Evolutionary conservation across 2,888 invertebrate species (phyloP), one percentile per base, ranked within the genome.

Genomic region (Nomada hirtipes): DNA sequence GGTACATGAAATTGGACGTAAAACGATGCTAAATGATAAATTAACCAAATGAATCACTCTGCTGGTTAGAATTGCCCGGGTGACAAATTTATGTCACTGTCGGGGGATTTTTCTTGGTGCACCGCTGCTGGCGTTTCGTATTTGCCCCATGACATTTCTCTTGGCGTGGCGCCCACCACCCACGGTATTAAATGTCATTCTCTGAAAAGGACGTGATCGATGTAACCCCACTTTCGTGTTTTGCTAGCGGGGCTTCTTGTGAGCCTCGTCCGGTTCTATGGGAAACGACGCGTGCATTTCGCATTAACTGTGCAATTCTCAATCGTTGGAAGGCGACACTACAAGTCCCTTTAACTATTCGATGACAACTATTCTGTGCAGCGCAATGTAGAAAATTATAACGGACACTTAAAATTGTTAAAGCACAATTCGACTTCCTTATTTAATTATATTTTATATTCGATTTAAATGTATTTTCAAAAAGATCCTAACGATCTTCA

Each of bases 151-250:
- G 91, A 90, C 91, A 91, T 91, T 91, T 91, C 77, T 88, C 85
- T 84, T 82, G 88, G 86, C 89, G 88, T 88, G 89, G 90, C 89
- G 89, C 89, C 89, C 89, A 86, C 90, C 90, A 90, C 90, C 91
- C 90, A 90, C 90, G 88, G 86, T 81, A 91, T 87, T 88, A 91
- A 91, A 91, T 91, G 91, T 91, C 91, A 90, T 84, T 90, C 83
- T 76, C 76, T 86, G 86, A 89, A 90, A 90, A 89, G 89, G 87
- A 90, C 88, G 86, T 90, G 91, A 91, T 91, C 91, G 91, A 91
- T 90, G 89, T 86, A 83, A 85, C 86, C 78, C 85, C 82, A 76
- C 80, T 44, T 81, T 76, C 63, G 71, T 76, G 79, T 61, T 84
- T 78, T 74, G 63, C 67, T 68, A 61, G 15, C 68, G 64, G 69